Evolutionary conservation across 2,888 invertebrate genomes (phyloP), one percentile per base, ranked within the genome.

Genomic region (Rhabditoides inermis): DNA sequence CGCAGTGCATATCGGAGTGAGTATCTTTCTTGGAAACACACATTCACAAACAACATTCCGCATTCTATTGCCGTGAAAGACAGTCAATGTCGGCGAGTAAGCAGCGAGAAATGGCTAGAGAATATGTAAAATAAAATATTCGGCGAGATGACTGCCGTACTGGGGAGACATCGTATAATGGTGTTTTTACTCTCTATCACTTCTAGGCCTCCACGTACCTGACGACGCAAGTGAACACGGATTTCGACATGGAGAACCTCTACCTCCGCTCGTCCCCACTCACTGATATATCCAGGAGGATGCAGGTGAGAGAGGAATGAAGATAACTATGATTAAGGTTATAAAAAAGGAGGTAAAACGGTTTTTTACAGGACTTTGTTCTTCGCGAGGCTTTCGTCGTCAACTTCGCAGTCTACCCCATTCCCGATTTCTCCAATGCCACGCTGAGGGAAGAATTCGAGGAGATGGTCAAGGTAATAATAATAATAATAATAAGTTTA

Each of bases 171-270:
- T 32, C 15, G 10, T 15, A 10, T 32, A 15, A 32, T 32, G 15
- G 32, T 32, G 32, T 10, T 32, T 32, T 32, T 32, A 32, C 7
- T 32, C 32, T 10, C 7, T n/a, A n/a, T n/a, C n/a, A n/a, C n/a
- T 39, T 58, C 52, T 47, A 70, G 70, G 54, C 67, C 18, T 61
- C 63, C 28, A 58, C 61, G 6, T 69, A 65, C 40, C 60, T 67
- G 27, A 66, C 71, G 39, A 63, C 70, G 0, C 44, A 67, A 22
- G 72, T 73, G 35, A 73, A 70, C 59, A 73, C 72, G 1, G 56
- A 72, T 45, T 73, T 73, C 51, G 67, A 72, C 58, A 73, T 73
- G 73, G 71, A 71, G 51, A 72, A 73, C 46, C 58, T 73, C 30
- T 71, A 73, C 51, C 52, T 71, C 39, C 62, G 59, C 35, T 63